A percentile compares a stretch with the other conserved stretches of the same genome.
phyloP scores from a whole-genome alignment of 2,113 vertebrate genomes.

The Gymnarchus niloticus region DNA sequence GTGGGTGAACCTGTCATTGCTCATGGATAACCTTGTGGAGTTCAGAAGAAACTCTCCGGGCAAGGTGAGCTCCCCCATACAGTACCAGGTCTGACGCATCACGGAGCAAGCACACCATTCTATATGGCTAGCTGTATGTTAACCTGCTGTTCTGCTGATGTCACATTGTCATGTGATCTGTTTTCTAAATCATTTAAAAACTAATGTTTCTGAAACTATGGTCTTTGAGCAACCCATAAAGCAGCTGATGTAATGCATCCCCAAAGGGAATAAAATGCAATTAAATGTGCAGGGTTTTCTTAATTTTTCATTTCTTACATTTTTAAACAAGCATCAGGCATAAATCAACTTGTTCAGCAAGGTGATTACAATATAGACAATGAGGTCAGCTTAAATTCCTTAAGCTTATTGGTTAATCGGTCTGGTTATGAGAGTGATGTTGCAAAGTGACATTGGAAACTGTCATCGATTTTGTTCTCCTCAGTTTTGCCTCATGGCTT shows the following conservation, averaged over 20 bases:
- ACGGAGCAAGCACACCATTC: background rate
- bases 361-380: background rate
- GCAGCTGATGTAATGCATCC: background rate
- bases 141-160: background rate
- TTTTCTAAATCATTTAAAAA: no score
- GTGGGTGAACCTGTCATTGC: slow-evolving; percentile 72
- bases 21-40: slow-evolving; percentile 65
- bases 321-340: no score
- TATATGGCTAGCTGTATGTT: background rate
- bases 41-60: slow-evolving; percentile 85
- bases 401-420: background rate
- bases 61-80: slow-evolving; percentile 66
- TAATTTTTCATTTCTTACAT: background rate
- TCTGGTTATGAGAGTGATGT: background rate
- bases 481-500: slow-evolving; percentile 88
- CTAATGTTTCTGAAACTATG: background rate
- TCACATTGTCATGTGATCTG: background rate
- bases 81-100: background rate
- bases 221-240: background rate
- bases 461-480: slow-evolving; percentile 21
- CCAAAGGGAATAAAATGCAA: background rate
- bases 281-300: background rate
- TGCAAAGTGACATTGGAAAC: background rate
- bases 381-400: background rate
- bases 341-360: background rate